Conservation (phyloP, 2,888 invertebrate genomes). For the Amiota minor region DNA sequence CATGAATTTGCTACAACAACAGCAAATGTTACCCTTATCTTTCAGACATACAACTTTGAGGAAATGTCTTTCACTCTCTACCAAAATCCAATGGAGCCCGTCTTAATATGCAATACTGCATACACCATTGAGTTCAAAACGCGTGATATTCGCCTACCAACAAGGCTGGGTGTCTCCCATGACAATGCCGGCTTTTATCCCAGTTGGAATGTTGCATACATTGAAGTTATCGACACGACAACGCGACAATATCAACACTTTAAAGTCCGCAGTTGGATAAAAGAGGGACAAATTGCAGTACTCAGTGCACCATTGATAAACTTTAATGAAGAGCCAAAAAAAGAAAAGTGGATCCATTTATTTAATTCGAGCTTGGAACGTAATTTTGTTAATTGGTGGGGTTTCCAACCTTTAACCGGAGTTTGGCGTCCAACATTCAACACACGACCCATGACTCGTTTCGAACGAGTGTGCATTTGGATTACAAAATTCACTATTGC, state of each 20-base stretch:
- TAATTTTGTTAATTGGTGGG: not conserved
- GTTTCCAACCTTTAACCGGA: not conserved
- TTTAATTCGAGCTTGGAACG: not conserved
- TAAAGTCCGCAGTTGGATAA: conserved; percentile 1
- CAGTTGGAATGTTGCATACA: not conserved
- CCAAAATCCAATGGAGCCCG: not conserved
- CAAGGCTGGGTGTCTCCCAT: not conserved
- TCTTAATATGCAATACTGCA: not conserved
- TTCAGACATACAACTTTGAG: not conserved
- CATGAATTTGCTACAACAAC: not conserved
- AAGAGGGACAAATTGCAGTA: not conserved
- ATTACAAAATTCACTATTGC: not conserved
- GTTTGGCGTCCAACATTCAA: not conserved
- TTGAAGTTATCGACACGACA: not conserved
- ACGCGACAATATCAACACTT: not conserved
- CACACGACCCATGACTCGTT: not conserved
- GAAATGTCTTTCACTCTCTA: not conserved
- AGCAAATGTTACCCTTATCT: not conserved
- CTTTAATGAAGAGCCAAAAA: not conserved
- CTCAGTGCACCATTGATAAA: not conserved
- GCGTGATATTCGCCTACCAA: conserved; percentile 11
- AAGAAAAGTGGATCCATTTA: not conserved
- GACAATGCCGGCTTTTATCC: conserved; percentile 10
- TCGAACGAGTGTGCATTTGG: conserved; percentile 11
- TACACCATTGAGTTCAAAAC: not conserved